Percentiles rank a stretch among this genome's conserved stretches.
These are phyloP conservation scores for Pteruthius melanotis DNA, from an alignment of 2,113 vertebrate species.

Conservation along the genomic window DNA sequence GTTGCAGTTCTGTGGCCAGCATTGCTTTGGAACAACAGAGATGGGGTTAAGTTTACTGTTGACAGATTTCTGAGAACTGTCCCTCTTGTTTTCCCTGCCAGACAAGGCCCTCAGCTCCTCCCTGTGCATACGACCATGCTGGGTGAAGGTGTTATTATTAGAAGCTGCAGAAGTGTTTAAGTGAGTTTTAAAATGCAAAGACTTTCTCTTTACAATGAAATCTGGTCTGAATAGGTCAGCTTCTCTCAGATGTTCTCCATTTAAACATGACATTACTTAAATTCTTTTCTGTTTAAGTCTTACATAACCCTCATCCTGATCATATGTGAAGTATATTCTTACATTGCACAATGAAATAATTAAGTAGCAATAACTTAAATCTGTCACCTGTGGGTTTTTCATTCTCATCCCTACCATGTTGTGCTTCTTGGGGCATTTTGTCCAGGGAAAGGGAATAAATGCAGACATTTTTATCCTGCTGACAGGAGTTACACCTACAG, in stretches of 20 bases:
- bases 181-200: not conserved
- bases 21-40: not conserved
- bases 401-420: not conserved
- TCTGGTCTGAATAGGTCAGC: not conserved
- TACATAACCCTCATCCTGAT: not conserved
- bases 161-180: not conserved
- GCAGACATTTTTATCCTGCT: not conserved
- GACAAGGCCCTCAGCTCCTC: not conserved
- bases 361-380: not conserved
- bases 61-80: not conserved
- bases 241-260: not conserved
- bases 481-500: not conserved
- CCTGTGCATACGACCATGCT: not conserved
- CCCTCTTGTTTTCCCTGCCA: not conserved
- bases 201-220: not conserved
- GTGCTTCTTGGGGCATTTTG: not conserved
- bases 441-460: not conserved
- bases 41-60: not conserved
- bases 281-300: not conserved
- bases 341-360: not conserved
- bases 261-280: not conserved
- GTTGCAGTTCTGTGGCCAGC: not conserved
- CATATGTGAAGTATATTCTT: not conserved
- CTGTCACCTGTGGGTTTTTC: not conserved
- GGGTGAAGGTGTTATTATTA: not conserved